A percentile compares a stretch with the other conserved stretches of the same genome.
Conservation (phyloP, 92 coral and sea anemone species). For the Zoanthus gigantus region DNA sequence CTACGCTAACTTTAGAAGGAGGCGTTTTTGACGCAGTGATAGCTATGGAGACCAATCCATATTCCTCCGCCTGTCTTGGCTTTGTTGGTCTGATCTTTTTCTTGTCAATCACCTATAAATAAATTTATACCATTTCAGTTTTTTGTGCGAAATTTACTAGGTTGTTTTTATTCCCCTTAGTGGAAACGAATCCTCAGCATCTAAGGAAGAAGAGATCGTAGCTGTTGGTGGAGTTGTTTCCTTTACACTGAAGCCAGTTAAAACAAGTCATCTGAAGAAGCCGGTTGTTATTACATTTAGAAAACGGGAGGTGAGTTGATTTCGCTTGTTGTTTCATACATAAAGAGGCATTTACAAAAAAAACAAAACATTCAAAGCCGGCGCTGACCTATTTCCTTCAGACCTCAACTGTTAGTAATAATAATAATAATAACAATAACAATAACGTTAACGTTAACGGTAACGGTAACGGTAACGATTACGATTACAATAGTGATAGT, state of each 20-base stretch:
- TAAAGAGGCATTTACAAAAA: not conserved
- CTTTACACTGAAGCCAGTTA: slow-evolving; percentile 19
- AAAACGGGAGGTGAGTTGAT: not conserved
- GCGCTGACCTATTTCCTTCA: too few species aligned
- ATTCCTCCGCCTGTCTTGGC: not conserved
- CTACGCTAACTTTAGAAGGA: not conserved
- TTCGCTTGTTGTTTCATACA: not conserved
- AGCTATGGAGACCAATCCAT: not conserved
- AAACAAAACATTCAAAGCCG: not conserved
- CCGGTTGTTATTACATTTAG: slow-evolving; percentile 30
- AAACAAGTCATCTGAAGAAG: slow-evolving; percentile 4
- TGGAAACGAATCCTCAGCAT: not conserved
- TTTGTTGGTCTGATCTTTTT: not conserved
- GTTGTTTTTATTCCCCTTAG: not conserved
- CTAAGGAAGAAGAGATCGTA: not conserved
- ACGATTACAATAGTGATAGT: not conserved
- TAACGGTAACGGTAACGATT: not conserved
- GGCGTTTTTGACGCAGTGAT: not conserved
- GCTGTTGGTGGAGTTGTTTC: slow-evolving; percentile 26
- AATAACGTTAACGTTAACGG: not conserved
- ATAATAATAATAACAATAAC: too few species aligned
- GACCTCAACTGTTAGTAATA: not conserved
- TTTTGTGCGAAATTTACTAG: not conserved
- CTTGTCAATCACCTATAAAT: not conserved
- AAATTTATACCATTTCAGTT: not conserved